These are phyloP conservation scores for Horisme vitalbata DNA, from an alignment of 2,888 invertebrate genomes.

Conservation along the genomic window DNA sequence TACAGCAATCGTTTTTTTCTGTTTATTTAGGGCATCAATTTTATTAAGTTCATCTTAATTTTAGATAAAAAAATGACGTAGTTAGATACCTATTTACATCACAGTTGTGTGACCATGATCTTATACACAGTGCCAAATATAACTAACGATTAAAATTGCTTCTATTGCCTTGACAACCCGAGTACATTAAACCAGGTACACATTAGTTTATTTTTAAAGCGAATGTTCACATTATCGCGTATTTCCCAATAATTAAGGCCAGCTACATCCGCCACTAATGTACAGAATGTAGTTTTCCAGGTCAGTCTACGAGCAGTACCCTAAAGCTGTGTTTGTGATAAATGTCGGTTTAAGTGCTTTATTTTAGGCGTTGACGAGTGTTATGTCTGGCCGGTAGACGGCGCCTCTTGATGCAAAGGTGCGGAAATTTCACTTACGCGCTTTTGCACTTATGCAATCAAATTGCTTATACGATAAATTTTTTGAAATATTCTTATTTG, in stretches of 20 bases:
- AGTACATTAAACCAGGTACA: too few species aligned
- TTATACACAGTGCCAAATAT: too few species aligned
- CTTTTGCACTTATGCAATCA: constrained; percentile 15
- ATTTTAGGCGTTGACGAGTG: constrained; percentile 62
- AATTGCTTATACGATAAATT: neutral
- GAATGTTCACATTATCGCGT: neutral
- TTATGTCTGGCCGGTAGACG: constrained; percentile 56
- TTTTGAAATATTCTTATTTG: too few species aligned
- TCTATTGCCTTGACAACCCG: too few species aligned
- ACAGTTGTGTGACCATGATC: too few species aligned
- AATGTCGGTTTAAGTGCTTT: constrained; percentile 69
- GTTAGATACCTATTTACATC: too few species aligned
- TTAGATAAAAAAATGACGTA: too few species aligned
- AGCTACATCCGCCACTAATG: constrained; percentile 12
- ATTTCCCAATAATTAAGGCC: constrained; percentile 30
- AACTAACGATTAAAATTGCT: too few species aligned
- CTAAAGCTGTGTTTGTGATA: constrained; percentile 47
- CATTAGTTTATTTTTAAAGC: neutral
- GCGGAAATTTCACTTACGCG: constrained; percentile 45
- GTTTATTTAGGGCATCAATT: too few species aligned
- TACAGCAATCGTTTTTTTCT: too few species aligned
- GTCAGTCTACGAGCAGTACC: constrained; percentile 30
- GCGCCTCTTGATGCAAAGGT: constrained; percentile 59
- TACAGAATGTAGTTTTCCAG: constrained; percentile 20
- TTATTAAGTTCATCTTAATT: too few species aligned